Base-by-base conservation (phyloP, 2,113 vertebrate genomes). In the Octodon degus region DNA sequence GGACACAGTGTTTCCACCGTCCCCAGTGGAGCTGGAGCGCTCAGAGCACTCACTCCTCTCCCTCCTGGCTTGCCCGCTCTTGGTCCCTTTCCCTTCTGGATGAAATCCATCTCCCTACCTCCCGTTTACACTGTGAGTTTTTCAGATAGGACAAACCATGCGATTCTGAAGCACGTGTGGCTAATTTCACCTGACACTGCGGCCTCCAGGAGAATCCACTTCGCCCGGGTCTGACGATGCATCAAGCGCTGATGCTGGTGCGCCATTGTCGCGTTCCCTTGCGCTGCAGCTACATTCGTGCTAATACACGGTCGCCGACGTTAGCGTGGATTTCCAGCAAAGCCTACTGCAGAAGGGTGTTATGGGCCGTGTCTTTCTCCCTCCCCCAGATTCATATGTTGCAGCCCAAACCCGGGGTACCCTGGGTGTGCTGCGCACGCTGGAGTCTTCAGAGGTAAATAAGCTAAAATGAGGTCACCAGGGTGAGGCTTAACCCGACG, bases 21-120 rank as follows among this genome's bases (percentile, higher is more conserved):
- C 30, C 12, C 13, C 7, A 43, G 12, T 14, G 25, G 25, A 77
- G 43, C 0, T 7, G 74, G 25, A 3, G 13, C 1, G 5, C 4
- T 7, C 24, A 6, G 9, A 25, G 40, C 37, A 0, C 47, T 5
- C 14, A 9, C 7, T 22, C 70, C 70, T 7, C n/a, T n/a, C 68
- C 8, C 22, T 74, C 37, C 20, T 16, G 27, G 7, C 11, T 6
- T 7, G 19, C 43, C 76, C 7, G 30, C 76, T 14, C 43, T 13
- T 27, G 74, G 43, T 30, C 76, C 43, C 43, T 16, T 40, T 32
- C 76, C 74, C 43, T 16, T 14, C 4, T 47, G 74, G 24, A 47
- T 24, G 24, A 25, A 47, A 47, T 16, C 74, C 43, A 50, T 7
- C 76, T 17, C 40, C 40, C 43, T 9, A 27, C 37, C 11, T 74